Percentiles rank a stretch among this genome's conserved stretches.
Conservation (phyloP, 2,113 vertebrate genomes). For the Bos javanicus region DNA sequence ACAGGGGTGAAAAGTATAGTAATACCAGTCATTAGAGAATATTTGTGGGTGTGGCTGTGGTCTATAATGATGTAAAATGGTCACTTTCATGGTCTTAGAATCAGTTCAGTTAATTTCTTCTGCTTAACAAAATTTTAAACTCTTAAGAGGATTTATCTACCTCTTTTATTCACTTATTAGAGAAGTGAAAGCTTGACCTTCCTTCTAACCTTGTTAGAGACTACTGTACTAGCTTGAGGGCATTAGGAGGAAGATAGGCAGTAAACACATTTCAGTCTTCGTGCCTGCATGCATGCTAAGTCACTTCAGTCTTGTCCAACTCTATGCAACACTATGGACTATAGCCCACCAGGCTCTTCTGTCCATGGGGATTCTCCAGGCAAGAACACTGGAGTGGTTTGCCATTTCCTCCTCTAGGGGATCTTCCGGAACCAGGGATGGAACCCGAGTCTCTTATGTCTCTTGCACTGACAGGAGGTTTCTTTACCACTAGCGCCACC, state of each 20-base stretch:
- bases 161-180: neutral
- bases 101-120: neutral
- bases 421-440: neutral
- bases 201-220: neutral
- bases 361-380: neutral
- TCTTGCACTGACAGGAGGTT: neutral
- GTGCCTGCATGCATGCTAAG: neutral
- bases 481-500: neutral
- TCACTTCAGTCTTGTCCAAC: neutral
- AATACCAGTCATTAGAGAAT: neutral
- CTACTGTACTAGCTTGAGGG: neutral
- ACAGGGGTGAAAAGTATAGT: neutral
- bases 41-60: no score
- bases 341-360: neutral
- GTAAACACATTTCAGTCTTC: neutral
- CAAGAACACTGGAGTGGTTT: neutral
- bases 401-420: neutral
- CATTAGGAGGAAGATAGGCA: neutral
- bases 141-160: neutral
- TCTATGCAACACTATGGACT: neutral
- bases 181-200: neutral
- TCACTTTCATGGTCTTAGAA: neutral
- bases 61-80: neutral
- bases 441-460: neutral
- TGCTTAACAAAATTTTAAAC: neutral